Conservation (phyloP, 2,888 invertebrate species). For the Drosophila austrosaltans region DNA sequence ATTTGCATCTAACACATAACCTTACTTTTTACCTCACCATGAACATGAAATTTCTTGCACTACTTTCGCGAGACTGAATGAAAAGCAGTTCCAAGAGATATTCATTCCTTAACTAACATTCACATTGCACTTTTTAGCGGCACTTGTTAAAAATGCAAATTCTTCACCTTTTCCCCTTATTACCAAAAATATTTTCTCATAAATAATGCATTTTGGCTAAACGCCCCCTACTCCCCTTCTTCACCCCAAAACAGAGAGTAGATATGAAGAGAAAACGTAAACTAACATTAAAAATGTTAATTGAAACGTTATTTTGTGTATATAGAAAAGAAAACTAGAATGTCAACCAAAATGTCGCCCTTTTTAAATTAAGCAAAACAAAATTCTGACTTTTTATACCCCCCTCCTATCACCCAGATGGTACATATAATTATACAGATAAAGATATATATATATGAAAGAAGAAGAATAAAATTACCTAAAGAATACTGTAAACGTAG, state of each 20-base stretch:
- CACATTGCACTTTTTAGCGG: constrained; percentile 81
- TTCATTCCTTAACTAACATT: constrained; percentile 57
- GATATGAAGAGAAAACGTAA: constrained; percentile 25
- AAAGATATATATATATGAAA: constrained; percentile 27
- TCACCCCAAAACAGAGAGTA: constrained; percentile 16
- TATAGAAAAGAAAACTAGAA: constrained; percentile 39
- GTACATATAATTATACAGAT: constrained; percentile 3
- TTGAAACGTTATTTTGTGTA: constrained; percentile 54
- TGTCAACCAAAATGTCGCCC: constrained; percentile 35
- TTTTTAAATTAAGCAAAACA: constrained; percentile 49
- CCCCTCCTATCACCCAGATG: constrained; percentile 23
- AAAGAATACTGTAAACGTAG: constrained; percentile 67
- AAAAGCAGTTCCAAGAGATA: constrained; percentile 75
- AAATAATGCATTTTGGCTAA: constrained; percentile 19
- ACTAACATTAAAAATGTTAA: constrained; percentile 73
- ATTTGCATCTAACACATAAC: constrained; percentile 24
- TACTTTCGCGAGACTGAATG: constrained; percentile 71
- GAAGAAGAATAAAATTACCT: constrained; percentile 24
- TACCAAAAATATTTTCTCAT: constrained; percentile 6
- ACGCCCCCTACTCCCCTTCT: constrained; percentile 22
- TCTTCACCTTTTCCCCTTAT: constrained; percentile 39
- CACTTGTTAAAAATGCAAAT: constrained; percentile 83
- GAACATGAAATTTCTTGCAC: constrained; percentile 80
- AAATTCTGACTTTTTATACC: constrained; percentile 68
- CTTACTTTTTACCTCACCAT: constrained; percentile 20